Conservation (phyloP, 1,140 invertebrate species). For the Bombus waltoni region DNA sequence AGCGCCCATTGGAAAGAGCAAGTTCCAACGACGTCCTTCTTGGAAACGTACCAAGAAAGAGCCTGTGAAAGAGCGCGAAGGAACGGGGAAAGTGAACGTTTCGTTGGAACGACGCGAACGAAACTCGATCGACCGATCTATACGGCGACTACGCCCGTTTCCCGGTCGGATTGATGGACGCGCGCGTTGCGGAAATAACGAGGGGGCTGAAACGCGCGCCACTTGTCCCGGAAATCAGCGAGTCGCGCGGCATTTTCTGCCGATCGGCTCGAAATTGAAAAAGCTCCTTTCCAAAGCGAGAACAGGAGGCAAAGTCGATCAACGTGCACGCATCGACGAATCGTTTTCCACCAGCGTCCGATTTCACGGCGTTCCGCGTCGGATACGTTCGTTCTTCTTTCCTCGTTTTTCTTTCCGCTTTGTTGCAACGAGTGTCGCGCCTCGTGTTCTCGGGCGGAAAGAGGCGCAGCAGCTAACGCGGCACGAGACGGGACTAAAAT, state of each 20-base stretch:
- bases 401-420: not conserved
- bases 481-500: not conserved
- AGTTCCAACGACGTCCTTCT: not conserved
- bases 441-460: not conserved
- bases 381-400: not conserved
- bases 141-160: slow-evolving; percentile 8
- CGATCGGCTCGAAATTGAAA: not conserved
- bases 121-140: slow-evolving; percentile 7
- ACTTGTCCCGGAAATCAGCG: slow-evolving; percentile 20
- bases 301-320: not conserved
- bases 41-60: not conserved
- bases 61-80: not conserved
- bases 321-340: not conserved
- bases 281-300: not conserved
- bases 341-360: not conserved
- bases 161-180: not conserved
- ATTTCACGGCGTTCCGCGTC: not conserved
- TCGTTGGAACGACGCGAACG: not conserved
- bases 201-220: slow-evolving; percentile 9
- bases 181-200: slow-evolving; percentile 8
- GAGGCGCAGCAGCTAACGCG: not conserved
- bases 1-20: not conserved
- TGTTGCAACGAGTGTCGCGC: not conserved
- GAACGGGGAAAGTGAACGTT: not conserved
- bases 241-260: not conserved